Base-by-base conservation (phyloP, 2,888 invertebrate species). In the Lathronympha strigana region DNA sequence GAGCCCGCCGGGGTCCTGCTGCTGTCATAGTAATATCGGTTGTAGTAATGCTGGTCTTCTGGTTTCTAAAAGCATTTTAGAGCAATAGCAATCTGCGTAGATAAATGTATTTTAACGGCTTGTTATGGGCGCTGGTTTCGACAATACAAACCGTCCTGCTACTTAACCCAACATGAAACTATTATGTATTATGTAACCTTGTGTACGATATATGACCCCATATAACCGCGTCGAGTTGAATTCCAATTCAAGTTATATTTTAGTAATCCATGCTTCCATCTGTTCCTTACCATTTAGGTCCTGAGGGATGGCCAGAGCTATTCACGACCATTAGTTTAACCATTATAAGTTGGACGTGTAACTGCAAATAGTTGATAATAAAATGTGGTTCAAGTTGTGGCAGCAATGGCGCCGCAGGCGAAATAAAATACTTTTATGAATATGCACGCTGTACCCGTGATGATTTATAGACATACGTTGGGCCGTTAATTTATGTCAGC, bases 401-500 rank as follows among this genome's bases (percentile, higher is more conserved):
- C 23, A 13, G 45, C 9, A 4, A 0, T 2, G 11, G 15, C 1
- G 9, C 19, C 3, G 2, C n/a, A 11, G 19, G 21, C 23, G 23
- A 45, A n/a, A 11, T 38, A 19, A 19, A 43, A 19, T 11, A 19
- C 17, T 43, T 45, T 45, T 1, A n/a, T 21, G 45, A 23, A 45
- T 45, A 23, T 5, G 9, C 8, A 43, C 21, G n/a, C 28, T 19
- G 28, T 53, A 36, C 51, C 57, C 63, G 50, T 33, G 40, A 63
- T 63, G 63, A 63, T 63, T 43, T 63, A 63, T 63, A 49, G 40
- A 63, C 63, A 50, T 31, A 40, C 62, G 53, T 25, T 45, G 50
- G 28, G 21, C 53, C 55, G 55, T 61, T 63, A 43, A 63, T 63
- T 63, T 63, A 63, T 63, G 63, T 63, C 55, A 50, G 63, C 43